Evolutionary conservation across 2,113 vertebrate genomes (phyloP), one percentile per base, ranked within the genome.

Genomic region (Neomonachus schauinslandi): DNA sequence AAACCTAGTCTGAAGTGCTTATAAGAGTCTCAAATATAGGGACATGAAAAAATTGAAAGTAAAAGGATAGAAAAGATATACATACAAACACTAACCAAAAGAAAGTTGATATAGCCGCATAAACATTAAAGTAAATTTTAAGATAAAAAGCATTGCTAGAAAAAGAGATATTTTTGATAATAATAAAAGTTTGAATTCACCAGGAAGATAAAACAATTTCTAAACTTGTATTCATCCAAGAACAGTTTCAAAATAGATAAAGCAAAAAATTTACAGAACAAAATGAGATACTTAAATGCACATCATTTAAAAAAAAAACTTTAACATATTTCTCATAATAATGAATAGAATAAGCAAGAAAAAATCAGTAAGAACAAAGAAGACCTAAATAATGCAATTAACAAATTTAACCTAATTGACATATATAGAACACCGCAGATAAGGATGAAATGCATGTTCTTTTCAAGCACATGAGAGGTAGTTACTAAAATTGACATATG

Each of bases 311-410:
- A 49, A 65, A 72, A 81, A 76, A 81, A 55, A 69, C 63, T 28
- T 74, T 22, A 90, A 57, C 15, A 74, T 57, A 86, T 6, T 82
- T 91, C 39, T 83, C 22, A 77, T 79, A 94, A 69, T 53, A 59
- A 91, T 19, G 16, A 74, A 8, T 26, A 53, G 5, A 87, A 42
- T n/a, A 91, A 18, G 5, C 18, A 63, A 28, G 6, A 18, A 63
- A 22, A 49, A 26, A 84, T 36, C 36, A 39, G 12, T 88, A 71
- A 77, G n/a, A 71, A 91, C 77, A 94, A 63, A 83, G 21, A 63
- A 77, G 21, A 49, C 28, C 21, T 83, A 84, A 94, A 61, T 80
- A 96, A 92, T 84, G 77, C 72, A 89, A 49, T 88, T 91, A 77
- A 72, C 5, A 81, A 94, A 79, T 11, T 36, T 77, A 93, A 57